phyloP scores from a whole-genome alignment of 1,140 invertebrate species.

The Caenorhabditis briggsae region DNA sequence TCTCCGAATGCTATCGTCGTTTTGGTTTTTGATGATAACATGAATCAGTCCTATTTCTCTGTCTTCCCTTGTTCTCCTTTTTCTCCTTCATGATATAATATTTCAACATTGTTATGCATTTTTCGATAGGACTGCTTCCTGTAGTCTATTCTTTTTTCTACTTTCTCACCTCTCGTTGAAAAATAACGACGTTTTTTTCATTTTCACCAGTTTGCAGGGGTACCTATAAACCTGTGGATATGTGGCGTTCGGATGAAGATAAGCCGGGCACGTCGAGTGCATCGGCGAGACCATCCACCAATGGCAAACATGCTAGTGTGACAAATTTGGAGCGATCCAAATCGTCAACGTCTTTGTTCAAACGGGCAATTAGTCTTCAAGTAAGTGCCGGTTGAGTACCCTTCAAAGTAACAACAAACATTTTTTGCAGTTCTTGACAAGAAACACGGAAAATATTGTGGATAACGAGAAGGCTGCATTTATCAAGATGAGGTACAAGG shows the following conservation, averaged over 20 bases:
- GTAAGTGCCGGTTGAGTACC: background rate
- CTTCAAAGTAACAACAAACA: background rate
- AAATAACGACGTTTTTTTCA: background rate
- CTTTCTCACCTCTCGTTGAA: background rate
- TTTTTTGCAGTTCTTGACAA: slow-evolving; percentile 22
- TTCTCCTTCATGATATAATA: background rate
- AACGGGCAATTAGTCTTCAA: slow-evolving; percentile 51
- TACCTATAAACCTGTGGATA: slow-evolving; percentile 26
- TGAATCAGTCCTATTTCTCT: no score
- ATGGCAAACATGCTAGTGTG: background rate
- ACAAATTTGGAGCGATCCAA: slow-evolving; percentile 38
- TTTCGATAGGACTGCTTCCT: background rate
- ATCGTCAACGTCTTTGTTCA: slow-evolving; percentile 22
- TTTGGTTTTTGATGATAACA: background rate
- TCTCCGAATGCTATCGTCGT: background rate
- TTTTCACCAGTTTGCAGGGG: background rate
- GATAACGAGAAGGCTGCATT: slow-evolving; percentile 31
- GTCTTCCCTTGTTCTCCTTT: background rate
- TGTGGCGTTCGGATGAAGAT: slow-evolving; percentile 34
- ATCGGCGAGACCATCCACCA: background rate
- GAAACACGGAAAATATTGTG: slow-evolving; percentile 11
- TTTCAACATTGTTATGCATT: background rate
- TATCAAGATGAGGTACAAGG: slow-evolving; percentile 62
- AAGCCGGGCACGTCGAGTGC: slow-evolving; percentile 31
- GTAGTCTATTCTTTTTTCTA: background rate